Percentiles rank a stretch among this genome's conserved stretches.
Evolutionary conservation across 2,113 vertebrate species (phyloP).

Genomic region (Oriolus oriolus): DNA sequence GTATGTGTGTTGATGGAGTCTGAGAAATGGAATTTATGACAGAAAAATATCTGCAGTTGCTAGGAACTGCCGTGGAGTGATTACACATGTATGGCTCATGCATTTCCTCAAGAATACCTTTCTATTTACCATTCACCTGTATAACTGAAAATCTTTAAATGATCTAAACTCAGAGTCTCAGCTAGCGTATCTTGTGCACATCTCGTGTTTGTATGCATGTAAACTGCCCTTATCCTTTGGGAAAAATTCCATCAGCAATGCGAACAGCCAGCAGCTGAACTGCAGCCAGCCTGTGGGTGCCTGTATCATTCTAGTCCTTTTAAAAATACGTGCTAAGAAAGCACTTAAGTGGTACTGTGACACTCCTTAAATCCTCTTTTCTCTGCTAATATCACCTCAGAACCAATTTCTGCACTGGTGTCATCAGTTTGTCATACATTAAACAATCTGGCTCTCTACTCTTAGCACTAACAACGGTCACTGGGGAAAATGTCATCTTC

Average conservation of each 20-base stretch:
- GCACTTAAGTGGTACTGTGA: not conserved
- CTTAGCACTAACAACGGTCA: not conserved
- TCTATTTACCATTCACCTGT: not conserved
- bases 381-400: not conserved
- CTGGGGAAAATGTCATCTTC: not conserved
- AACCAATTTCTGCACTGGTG: not conserved
- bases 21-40: not conserved
- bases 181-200: not conserved
- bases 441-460: not conserved
- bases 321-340: not conserved
- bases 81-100: not conserved
- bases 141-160: not conserved
- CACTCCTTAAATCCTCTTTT: not conserved
- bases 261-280: not conserved
- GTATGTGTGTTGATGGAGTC: not conserved
- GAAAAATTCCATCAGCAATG: not conserved
- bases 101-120: not conserved
- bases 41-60: not conserved
- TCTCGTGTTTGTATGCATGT: accelerated
- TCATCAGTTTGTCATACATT: not conserved
- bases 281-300: not conserved
- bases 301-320: not conserved
- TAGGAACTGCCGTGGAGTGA: not conserved
- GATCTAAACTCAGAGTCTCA: not conserved
- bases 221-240: not conserved